A percentile compares a stretch with the other conserved stretches of the same genome.
phyloP scores from a whole-genome alignment of 2,113 vertebrate species.

The Sterrhoptilus dennistouni region DNA sequence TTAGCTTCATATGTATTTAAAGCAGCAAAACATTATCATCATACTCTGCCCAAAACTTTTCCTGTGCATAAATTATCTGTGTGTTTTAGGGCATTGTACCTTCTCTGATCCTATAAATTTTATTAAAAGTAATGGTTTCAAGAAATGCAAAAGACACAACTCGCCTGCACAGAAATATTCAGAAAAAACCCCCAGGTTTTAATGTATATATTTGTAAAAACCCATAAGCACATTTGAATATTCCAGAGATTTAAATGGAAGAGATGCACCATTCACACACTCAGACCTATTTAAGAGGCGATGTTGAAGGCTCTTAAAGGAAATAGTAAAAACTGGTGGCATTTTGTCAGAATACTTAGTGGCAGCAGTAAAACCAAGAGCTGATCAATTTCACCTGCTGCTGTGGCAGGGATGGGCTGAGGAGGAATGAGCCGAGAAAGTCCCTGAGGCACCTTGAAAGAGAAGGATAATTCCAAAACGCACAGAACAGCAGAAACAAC shows the following conservation, averaged over 20 bases:
- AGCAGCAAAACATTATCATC: not conserved
- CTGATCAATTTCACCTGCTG: not conserved
- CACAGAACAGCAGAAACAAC: not conserved
- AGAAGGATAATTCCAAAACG: not conserved
- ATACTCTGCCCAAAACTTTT: not conserved
- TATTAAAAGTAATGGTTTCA: not conserved
- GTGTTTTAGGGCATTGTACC: not conserved
- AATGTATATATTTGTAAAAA: not conserved
- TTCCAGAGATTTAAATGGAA: not conserved
- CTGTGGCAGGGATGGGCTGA: not conserved
- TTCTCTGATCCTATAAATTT: not conserved
- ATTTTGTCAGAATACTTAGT: not conserved
- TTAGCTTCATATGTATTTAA: not conserved
- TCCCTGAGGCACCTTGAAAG: not conserved
- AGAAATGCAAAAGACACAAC: not conserved
- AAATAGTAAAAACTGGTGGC: not conserved
- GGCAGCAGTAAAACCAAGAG: not conserved
- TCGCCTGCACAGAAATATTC: not conserved
- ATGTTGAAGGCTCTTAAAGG: not conserved
- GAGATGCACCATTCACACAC: not conserved
- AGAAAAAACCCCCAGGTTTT: not conserved
- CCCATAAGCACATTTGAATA: not conserved
- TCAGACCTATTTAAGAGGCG: not conserved
- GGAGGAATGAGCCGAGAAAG: not conserved
- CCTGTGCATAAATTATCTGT: not conserved